A percentile compares a stretch with the other conserved stretches of the same genome.
Conservation (phyloP, 2,888 invertebrate genomes). For the Agonopterix alstromeriana region DNA sequence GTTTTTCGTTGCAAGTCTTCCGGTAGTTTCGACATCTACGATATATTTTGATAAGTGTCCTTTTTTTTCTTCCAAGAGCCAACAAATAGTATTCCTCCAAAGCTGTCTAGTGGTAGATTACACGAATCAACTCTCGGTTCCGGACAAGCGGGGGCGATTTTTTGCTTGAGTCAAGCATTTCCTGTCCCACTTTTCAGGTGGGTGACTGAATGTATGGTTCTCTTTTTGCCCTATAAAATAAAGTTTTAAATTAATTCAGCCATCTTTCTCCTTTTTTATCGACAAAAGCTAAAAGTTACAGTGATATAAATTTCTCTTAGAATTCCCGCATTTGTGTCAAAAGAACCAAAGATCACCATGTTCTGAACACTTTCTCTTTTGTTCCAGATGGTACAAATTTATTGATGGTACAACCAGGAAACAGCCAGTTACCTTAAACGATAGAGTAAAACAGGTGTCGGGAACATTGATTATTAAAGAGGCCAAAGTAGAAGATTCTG, state of each 20-base stretch:
- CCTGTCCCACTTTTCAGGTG: conserved; percentile 87
- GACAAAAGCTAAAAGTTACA: no score
- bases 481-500: conserved; percentile 94
- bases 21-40: no score
- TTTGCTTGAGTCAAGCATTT: conserved; percentile 85
- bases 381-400: conserved; percentile 96
- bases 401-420: conserved; percentile 91
- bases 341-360: conserved; percentile 1
- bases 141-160: conserved; percentile 60
- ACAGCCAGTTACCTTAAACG: conserved; percentile 92
- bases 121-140: conserved; percentile 61
- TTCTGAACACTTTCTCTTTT: conserved; percentile 59
- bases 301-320: not conserved
- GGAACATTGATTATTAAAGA: conserved; percentile 95
- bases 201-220: conserved; percentile 22
- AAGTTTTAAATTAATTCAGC: not conserved
- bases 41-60: no score
- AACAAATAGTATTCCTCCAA: conserved; percentile 81
- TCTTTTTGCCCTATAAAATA: not conserved
- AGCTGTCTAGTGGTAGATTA: conserved; percentile 75
- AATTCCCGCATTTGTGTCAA: not conserved
- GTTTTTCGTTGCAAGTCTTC: conserved; percentile 1
- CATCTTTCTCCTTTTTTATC: not conserved
- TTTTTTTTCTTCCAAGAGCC: conserved; percentile 72
- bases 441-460: conserved; percentile 93